Conservation (phyloP, 2,797 vertebrate genomes). For the Fundulus diaphanus region DNA sequence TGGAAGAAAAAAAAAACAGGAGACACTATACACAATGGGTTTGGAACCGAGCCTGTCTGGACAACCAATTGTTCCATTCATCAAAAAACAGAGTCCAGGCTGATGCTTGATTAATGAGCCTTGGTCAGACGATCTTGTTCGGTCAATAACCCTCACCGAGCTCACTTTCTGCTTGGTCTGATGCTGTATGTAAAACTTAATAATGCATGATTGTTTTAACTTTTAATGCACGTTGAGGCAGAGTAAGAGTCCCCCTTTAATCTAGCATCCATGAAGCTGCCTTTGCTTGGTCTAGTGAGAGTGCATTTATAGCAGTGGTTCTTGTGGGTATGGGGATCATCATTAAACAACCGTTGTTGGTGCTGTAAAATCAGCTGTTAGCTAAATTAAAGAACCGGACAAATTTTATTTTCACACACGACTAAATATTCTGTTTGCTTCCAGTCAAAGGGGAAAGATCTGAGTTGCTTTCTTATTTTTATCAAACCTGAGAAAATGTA, state of each 20-base stretch:
- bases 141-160: constrained; percentile 49
- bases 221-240: constrained; percentile 71
- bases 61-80: constrained; percentile 37
- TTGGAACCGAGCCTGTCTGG: constrained; percentile 33
- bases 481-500: constrained; percentile 38
- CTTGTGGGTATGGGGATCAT: constrained; percentile 44
- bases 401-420: constrained; percentile 7
- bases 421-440: neutral
- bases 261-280: constrained; percentile 63
- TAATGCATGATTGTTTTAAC: constrained; percentile 76
- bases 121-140: constrained; percentile 48
- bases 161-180: constrained; percentile 45
- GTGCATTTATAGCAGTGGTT: constrained; percentile 42
- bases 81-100: constrained; percentile 46
- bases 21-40: constrained; percentile 63
- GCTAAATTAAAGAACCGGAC: constrained; percentile 23
- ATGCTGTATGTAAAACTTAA: constrained; percentile 71
- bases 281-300: constrained; percentile 30
- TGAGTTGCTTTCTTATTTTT: constrained; percentile 12
- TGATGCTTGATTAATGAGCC: constrained; percentile 61
- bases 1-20: constrained; percentile 30
- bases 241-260: constrained; percentile 68
- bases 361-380: constrained; percentile 34
- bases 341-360: constrained; percentile 42
- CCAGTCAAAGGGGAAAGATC: neutral